A percentile compares a stretch with the other conserved stretches of the same genome.
These are phyloP conservation scores for Luperina testacea DNA, from an alignment of 2,888 invertebrate species.

Conservation along the genomic window DNA sequence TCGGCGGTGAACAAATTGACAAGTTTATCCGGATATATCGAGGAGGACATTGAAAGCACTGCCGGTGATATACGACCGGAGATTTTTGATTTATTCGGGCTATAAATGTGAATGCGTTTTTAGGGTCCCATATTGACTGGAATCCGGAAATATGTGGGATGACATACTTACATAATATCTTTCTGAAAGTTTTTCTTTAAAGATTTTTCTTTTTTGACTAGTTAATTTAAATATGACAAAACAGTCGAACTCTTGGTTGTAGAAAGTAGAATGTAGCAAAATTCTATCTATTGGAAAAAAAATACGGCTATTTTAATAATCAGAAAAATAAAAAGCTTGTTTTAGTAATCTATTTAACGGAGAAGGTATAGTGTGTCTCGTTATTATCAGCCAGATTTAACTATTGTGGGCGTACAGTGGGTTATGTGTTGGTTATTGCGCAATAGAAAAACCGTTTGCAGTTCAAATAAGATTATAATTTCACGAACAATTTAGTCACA, in stretches of 20 bases:
- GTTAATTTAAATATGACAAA: background rate
- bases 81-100: constrained; percentile 74
- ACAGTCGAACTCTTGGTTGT: background rate
- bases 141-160: constrained; percentile 40
- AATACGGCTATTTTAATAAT: background rate
- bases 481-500: too few relatives aligned
- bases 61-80: constrained; percentile 61
- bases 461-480: too few relatives aligned
- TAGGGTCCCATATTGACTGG: constrained; percentile 67
- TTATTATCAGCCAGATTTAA: too few relatives aligned
- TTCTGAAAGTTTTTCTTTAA: background rate
- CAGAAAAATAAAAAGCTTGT: too few relatives aligned
- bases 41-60: constrained; percentile 70
- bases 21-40: constrained; percentile 80
- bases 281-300: too few relatives aligned
- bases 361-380: too few relatives aligned
- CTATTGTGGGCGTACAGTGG: too few relatives aligned
- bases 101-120: constrained; percentile 70
- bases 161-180: constrained; percentile 21
- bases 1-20: constrained; percentile 78
- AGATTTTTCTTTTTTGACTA: background rate
- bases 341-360: background rate
- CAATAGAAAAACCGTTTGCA: too few relatives aligned
- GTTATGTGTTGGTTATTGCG: too few relatives aligned
- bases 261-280: background rate